Percentiles rank a stretch among this genome's conserved stretches.
Evolutionary conservation across 2,113 vertebrate species (phyloP).

Genomic region (Cephalopholis sonnerati): DNA sequence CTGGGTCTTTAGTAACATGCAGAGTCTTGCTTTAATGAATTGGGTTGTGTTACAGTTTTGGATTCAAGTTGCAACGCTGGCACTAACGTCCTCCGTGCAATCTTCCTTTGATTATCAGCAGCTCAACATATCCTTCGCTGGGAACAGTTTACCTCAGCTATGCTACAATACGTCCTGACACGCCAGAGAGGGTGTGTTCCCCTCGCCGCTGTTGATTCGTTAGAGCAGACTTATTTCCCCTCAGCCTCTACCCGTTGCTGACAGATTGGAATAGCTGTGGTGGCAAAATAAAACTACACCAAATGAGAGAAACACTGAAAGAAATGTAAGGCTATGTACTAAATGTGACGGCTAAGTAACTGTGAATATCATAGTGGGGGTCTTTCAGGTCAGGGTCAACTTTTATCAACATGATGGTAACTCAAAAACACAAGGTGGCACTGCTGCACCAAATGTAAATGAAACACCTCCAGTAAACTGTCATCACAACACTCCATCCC

Average conservation of each 20-base stretch:
- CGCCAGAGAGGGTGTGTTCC: background rate
- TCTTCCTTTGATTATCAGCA: background rate
- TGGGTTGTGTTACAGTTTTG: background rate
- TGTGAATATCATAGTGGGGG: background rate
- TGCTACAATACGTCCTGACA: constrained; percentile 24
- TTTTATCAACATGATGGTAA: background rate
- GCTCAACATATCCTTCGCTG: background rate
- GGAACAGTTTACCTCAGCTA: background rate
- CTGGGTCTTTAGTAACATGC: background rate
- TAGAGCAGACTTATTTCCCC: background rate
- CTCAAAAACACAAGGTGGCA: constrained; percentile 27
- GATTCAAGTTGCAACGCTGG: background rate
- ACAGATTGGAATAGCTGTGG: background rate
- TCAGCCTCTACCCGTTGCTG: too few species aligned
- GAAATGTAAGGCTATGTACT: background rate
- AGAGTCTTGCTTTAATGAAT: background rate
- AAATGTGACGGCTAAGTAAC: background rate
- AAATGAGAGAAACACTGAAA: background rate
- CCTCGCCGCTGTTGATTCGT: background rate
- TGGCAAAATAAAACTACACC: background rate
- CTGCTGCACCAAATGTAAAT: constrained; percentile 1
- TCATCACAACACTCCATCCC: background rate
- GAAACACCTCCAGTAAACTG: background rate
- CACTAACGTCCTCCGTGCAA: background rate
- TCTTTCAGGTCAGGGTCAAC: background rate